phyloP scores from a whole-genome alignment of 2,113 vertebrate species.

The Festucalex cinctus region DNA sequence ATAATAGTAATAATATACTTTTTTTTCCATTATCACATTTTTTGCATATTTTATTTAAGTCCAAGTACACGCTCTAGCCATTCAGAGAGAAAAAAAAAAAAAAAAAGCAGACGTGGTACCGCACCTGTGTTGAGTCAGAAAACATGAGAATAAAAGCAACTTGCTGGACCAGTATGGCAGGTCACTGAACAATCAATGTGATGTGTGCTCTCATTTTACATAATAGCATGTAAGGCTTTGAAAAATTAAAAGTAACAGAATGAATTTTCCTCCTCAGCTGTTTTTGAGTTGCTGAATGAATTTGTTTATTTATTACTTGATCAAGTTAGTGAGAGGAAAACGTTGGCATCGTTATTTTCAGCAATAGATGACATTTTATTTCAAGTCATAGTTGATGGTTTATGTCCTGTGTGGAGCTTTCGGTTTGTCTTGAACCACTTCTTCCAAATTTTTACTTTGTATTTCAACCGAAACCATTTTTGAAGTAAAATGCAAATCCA shows the following conservation, averaged over 20 bases:
- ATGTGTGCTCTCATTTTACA: not conserved
- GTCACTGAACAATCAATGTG: not conserved
- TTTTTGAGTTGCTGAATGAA: not conserved
- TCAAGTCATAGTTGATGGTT: no score
- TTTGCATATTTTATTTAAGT: not conserved
- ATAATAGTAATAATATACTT: not conserved
- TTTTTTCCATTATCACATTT: not conserved
- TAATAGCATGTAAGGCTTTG: not conserved
- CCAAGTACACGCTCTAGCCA: not conserved
- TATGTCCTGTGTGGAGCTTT: no score
- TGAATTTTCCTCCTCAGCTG: not conserved
- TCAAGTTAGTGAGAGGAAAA: not conserved
- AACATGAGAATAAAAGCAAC: not conserved
- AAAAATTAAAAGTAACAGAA: not conserved
- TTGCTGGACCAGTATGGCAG: not conserved
- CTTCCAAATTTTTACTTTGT: not conserved
- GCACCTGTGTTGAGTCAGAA: not conserved
- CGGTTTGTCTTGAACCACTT: no score
- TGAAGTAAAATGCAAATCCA: not conserved
- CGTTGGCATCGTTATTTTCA: no score
- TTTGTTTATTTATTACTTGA: not conserved
- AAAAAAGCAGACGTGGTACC: not conserved
- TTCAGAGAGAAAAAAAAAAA: not conserved
- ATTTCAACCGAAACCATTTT: not conserved
- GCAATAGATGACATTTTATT: no score